These are phyloP conservation scores for Vandiemenella viatica DNA, from an alignment of 2,888 invertebrate species.

Conservation along the genomic window DNA sequence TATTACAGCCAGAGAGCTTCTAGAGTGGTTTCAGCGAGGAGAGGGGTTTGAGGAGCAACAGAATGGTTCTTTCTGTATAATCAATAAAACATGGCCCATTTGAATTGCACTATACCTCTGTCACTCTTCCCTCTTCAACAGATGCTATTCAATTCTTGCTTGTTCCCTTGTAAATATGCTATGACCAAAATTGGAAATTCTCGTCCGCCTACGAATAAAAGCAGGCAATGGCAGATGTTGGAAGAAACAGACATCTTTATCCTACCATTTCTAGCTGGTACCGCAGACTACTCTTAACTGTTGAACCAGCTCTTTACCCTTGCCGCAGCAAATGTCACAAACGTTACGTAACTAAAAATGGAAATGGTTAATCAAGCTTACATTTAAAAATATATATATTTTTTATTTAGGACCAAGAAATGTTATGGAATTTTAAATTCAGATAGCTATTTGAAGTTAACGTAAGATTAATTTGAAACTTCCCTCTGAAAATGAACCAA, in stretches of 20 bases:
- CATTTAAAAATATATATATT: neutral
- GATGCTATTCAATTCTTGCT: neutral
- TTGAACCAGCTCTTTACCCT: too few species aligned
- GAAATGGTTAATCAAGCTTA: neutral
- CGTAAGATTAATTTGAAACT: neutral
- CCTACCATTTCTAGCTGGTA: too few species aligned
- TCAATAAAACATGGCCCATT: slow-evolving; percentile 20
- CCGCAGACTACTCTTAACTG: too few species aligned
- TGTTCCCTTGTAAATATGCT: slow-evolving; percentile 8
- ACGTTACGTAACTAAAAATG: neutral
- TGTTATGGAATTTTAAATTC: neutral
- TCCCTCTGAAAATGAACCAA: too few species aligned
- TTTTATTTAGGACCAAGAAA: neutral
- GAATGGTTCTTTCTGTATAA: slow-evolving; percentile 16
- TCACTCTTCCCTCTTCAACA: neutral
- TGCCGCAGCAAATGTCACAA: too few species aligned
- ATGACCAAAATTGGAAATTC: slow-evolving; percentile 15
- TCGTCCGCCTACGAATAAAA: slow-evolving; percentile 3
- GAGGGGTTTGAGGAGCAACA: slow-evolving; percentile 8
- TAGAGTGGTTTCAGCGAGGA: neutral
- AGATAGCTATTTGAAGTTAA: neutral
- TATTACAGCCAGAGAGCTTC: neutral
- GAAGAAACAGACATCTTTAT: too few species aligned
- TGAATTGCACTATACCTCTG: slow-evolving; percentile 15
- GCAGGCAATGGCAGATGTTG: too few species aligned